phyloP scores from a whole-genome alignment of 2,888 invertebrate genomes.

The Zootermopsis nevadensis region DNA sequence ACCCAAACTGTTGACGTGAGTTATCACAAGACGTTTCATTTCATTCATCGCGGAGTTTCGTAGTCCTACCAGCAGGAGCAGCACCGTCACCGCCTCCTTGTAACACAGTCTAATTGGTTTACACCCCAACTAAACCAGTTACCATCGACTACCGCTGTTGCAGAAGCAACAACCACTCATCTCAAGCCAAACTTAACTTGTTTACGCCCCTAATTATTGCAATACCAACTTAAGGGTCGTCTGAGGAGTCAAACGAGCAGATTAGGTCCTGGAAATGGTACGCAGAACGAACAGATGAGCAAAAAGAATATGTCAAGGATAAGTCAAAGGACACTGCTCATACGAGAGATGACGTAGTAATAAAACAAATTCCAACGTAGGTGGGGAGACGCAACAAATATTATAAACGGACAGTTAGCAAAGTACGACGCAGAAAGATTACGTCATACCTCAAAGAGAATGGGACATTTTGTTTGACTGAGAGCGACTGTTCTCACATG shows the following conservation, averaged over 20 bases:
- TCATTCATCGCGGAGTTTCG: neutral
- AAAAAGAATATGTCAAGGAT: too few relatives aligned
- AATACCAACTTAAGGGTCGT: constrained; percentile 15
- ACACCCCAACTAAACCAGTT: constrained; percentile 27
- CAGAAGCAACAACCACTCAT: constrained; percentile 12
- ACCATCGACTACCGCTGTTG: neutral
- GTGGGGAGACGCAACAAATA: too few relatives aligned
- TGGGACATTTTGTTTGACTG: too few relatives aligned
- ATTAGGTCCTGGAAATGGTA: neutral
- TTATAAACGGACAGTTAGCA: too few relatives aligned
- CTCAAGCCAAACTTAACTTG: constrained; percentile 15
- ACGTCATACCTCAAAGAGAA: too few relatives aligned
- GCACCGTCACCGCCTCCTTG: constrained; percentile 11
- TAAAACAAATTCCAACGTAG: too few relatives aligned
- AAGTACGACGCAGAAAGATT: too few relatives aligned
- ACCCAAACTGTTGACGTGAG: too few relatives aligned
- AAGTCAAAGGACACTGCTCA: too few relatives aligned
- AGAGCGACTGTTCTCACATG: too few relatives aligned
- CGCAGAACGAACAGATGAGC: too few relatives aligned
- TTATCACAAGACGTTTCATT: neutral
- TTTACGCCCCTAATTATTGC: constrained; percentile 20
- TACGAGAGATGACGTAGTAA: too few relatives aligned
- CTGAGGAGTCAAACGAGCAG: neutral
- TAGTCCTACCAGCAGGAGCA: neutral
- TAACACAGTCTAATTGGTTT: neutral